Conservation (phyloP, 2,797 vertebrate genomes). For the Spea hammondii region DNA sequence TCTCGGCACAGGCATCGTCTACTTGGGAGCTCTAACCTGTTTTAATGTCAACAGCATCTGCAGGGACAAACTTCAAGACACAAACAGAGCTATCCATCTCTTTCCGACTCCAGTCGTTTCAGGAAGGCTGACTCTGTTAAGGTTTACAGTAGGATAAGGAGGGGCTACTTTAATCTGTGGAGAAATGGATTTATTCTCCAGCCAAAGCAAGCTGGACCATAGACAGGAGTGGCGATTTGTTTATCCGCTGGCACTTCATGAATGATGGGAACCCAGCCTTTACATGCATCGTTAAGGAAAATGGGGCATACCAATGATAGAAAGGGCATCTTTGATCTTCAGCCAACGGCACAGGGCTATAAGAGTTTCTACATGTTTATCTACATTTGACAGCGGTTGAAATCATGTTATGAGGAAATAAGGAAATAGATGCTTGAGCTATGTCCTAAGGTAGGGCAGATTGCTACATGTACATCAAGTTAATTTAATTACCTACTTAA, state of each 20-base stretch:
- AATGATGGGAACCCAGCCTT: slow-evolving; percentile 71
- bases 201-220: slow-evolving; percentile 66
- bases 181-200: slow-evolving; percentile 57
- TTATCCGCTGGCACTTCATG: slow-evolving; percentile 76
- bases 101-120: slow-evolving; percentile 54
- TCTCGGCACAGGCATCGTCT: slow-evolving; percentile 24
- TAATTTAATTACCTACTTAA: no score
- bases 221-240: slow-evolving; percentile 69
- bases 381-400: slow-evolving; percentile 18
- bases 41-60: slow-evolving; percentile 59
- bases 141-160: slow-evolving; percentile 65
- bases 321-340: slow-evolving; percentile 69
- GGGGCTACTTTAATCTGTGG: slow-evolving; percentile 66
- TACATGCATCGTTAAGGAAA: slow-evolving; percentile 63
- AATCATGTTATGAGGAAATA: not conserved
- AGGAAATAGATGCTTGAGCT: slow-evolving; percentile 10
- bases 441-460: slow-evolving; percentile 8
- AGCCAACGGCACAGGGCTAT: slow-evolving; percentile 56
- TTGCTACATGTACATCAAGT: not conserved
- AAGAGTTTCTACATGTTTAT: slow-evolving; percentile 31
- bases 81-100: slow-evolving; percentile 69
- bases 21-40: slow-evolving; percentile 27
- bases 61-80: slow-evolving; percentile 54
- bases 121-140: slow-evolving; percentile 59
- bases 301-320: slow-evolving; percentile 67